Evolutionary conservation across 2,113 vertebrate genomes (phyloP).

Genomic region (Phyllostomus discolor): DNA sequence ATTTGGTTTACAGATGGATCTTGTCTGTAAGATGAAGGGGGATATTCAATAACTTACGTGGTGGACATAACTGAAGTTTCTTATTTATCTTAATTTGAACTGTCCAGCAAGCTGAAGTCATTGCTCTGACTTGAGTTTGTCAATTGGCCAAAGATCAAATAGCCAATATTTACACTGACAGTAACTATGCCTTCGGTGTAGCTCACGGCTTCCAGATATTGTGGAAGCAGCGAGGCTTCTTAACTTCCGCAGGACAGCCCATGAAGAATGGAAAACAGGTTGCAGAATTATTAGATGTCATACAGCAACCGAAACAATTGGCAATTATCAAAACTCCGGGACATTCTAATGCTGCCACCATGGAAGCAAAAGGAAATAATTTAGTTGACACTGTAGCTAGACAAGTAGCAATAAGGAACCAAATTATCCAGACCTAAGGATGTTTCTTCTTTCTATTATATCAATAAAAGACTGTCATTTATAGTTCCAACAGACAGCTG

Average conservation of each 20-base stretch:
- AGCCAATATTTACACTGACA: not conserved
- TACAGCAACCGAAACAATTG: not conserved
- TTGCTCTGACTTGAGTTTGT: not conserved
- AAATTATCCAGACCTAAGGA: not conserved
- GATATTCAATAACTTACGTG: not conserved
- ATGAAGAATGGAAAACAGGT: not conserved
- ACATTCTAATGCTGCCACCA: not conserved
- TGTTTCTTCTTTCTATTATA: not conserved
- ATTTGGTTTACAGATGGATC: not conserved
- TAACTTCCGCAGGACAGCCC: not conserved
- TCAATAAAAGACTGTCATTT: not conserved
- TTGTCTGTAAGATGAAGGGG: not conserved
- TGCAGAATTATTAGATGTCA: not conserved
- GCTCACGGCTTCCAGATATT: not conserved
- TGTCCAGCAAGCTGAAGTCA: too few species aligned
- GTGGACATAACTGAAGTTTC: not conserved
- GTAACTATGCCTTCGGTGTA: not conserved
- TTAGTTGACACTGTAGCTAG: not conserved
- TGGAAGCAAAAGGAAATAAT: not conserved
- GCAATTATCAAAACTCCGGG: not conserved
- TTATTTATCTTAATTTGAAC: not conserved
- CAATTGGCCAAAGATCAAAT: not conserved
- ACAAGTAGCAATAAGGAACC: not conserved
- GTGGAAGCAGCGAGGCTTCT: not conserved
- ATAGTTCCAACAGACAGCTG: not conserved